These are phyloP conservation scores for Vimba vimba DNA, from an alignment of 2,113 vertebrate species.

Conservation along the genomic window DNA sequence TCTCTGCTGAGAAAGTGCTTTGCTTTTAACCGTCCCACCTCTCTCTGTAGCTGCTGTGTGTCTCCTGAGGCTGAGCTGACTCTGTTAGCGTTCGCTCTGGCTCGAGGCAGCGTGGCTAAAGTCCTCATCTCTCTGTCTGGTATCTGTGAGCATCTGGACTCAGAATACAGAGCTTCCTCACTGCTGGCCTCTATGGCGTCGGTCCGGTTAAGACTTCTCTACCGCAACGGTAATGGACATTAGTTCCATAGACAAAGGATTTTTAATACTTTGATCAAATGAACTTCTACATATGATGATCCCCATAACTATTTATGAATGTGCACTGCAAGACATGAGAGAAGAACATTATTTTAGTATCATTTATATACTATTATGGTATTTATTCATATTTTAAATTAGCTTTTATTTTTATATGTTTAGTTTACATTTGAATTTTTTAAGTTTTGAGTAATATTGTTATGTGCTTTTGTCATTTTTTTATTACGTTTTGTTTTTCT, in stretches of 20 bases:
- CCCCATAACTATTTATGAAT: background rate
- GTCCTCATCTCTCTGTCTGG: slow-evolving; percentile 87
- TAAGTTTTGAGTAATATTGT: no score
- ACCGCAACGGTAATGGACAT: slow-evolving; percentile 86
- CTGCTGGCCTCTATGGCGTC: slow-evolving; percentile 90
- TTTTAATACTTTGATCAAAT: background rate
- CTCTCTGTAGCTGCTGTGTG: slow-evolving; percentile 82
- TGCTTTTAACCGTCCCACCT: background rate
- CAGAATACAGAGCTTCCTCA: slow-evolving; percentile 83
- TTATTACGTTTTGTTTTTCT: no score
- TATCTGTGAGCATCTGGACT: slow-evolving; percentile 83
- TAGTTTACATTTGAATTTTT: no score
- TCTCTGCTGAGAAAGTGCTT: background rate
- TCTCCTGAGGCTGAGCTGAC: slow-evolving; percentile 92
- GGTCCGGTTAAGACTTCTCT: slow-evolving; percentile 88
- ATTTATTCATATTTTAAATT: no score
- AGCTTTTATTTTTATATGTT: no score
- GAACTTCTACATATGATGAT: background rate
- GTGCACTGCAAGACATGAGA: background rate
- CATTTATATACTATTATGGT: no score
- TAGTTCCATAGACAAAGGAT: background rate
- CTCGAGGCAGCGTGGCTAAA: slow-evolving; percentile 92
- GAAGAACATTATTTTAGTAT: background rate
- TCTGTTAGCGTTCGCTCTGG: slow-evolving; percentile 92
- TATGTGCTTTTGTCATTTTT: no score